phyloP scores from a whole-genome alignment of 2,113 vertebrate genomes.

The Pipra filicauda region DNA sequence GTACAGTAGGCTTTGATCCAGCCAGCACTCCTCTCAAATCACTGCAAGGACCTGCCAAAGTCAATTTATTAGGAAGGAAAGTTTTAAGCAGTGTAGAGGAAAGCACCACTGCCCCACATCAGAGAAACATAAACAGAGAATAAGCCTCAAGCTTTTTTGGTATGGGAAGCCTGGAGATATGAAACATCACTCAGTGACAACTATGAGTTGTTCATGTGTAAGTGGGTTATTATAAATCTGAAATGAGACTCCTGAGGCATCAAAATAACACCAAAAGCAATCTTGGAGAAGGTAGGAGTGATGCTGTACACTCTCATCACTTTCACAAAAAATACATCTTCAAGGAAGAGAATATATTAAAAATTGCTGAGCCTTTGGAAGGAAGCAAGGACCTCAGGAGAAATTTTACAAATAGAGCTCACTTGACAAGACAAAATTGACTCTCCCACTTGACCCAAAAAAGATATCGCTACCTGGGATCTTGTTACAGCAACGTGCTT shows the following conservation, averaged over 20 bases:
- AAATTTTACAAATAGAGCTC: background rate
- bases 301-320: background rate
- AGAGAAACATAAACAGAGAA: constrained; percentile 62
- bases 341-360: constrained; percentile 28
- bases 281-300: background rate
- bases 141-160: constrained; percentile 37
- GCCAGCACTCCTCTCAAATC: background rate
- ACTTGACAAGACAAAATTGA: background rate
- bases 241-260: constrained; percentile 18
- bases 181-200: constrained; percentile 8
- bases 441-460: constrained; percentile 10
- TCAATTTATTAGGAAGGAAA: constrained; percentile 53
- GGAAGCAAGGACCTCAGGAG: background rate
- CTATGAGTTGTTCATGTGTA: background rate
- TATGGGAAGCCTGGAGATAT: constrained; percentile 13
- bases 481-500: background rate
- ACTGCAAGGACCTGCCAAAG: constrained; percentile 58
- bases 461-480: background rate
- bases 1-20: background rate
- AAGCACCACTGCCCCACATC: constrained; percentile 47
- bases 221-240: constrained; percentile 3
- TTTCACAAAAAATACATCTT: constrained; percentile 7
- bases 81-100: constrained; percentile 49
- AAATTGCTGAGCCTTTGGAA: constrained; percentile 7
- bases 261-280: background rate